phyloP scores from a whole-genome alignment of 1,140 invertebrate species.

The Neuroterus valhalla region DNA sequence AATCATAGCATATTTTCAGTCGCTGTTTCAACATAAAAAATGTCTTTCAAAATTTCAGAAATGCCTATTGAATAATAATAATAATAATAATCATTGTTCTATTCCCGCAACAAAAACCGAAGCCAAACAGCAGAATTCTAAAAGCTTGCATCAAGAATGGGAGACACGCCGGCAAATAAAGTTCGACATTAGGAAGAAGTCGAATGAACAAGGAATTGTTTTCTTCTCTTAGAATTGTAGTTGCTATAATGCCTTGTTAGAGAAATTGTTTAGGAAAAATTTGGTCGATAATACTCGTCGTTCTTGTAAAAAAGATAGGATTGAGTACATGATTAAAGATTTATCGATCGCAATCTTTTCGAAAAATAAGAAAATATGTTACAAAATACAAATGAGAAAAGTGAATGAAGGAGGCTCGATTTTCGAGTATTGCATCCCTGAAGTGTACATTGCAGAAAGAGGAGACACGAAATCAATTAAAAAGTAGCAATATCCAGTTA shows the following conservation, averaged over 20 bases:
- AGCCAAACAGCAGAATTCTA: no score
- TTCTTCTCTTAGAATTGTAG: conserved; percentile 58
- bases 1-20: no score
- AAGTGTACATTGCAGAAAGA: conserved; percentile 1
- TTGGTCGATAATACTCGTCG: neutral
- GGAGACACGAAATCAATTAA: conserved; percentile 40
- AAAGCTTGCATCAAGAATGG: no score
- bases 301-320: neutral
- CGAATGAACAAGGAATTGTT: conserved; percentile 63
- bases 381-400: neutral
- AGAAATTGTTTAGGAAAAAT: conserved; percentile 23
- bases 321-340: conserved; percentile 8
- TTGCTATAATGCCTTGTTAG: conserved; percentile 58
- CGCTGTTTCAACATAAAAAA: no score
- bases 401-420: neutral
- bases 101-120: no score
- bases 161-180: neutral
- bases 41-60: no score
- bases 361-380: conserved; percentile 17
- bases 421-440: neutral
- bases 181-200: conserved; percentile 43
- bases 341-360: conserved; percentile 3
- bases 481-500: conserved; percentile 39
- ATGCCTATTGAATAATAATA: no score
- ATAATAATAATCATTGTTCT: no score